Conservation (phyloP, 2,113 vertebrate species). For the Microcebus tavaratra region DNA sequence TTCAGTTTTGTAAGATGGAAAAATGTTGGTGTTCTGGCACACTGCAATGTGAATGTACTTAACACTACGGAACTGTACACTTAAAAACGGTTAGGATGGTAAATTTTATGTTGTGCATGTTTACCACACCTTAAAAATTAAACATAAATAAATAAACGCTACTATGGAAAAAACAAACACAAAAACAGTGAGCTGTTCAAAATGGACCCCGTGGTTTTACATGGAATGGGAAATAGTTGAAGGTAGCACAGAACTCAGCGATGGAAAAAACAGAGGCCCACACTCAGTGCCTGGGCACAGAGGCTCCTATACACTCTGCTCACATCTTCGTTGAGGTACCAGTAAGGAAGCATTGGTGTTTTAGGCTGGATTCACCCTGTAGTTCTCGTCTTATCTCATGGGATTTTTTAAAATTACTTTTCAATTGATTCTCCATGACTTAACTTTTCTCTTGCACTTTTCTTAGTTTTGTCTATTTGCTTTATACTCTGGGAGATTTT, state of each 20-base stretch:
- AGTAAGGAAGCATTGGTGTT: background rate
- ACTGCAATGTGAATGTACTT: background rate
- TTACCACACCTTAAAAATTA: background rate
- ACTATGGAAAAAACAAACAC: background rate
- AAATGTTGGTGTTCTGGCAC: background rate
- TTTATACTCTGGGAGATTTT: background rate
- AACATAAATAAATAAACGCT: background rate
- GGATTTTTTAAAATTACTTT: background rate
- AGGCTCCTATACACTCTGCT: accelerated
- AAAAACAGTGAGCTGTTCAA: background rate
- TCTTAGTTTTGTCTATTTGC: background rate
- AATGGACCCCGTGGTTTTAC: background rate
- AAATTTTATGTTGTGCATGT: background rate
- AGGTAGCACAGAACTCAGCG: accelerated
- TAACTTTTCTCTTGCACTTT: background rate
- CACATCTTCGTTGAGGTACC: background rate
- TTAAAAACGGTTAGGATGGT: background rate
- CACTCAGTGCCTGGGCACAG: accelerated
- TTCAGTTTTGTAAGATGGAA: background rate
- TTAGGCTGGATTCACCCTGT: background rate
- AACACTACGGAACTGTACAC: background rate
- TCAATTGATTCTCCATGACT: background rate
- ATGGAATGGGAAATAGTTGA: no score
- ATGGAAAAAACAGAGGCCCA: background rate
- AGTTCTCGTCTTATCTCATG: background rate